These are phyloP conservation scores for Macrosteles quadrilineatus DNA, from an alignment of 1,140 invertebrate species.

Conservation along the genomic window DNA sequence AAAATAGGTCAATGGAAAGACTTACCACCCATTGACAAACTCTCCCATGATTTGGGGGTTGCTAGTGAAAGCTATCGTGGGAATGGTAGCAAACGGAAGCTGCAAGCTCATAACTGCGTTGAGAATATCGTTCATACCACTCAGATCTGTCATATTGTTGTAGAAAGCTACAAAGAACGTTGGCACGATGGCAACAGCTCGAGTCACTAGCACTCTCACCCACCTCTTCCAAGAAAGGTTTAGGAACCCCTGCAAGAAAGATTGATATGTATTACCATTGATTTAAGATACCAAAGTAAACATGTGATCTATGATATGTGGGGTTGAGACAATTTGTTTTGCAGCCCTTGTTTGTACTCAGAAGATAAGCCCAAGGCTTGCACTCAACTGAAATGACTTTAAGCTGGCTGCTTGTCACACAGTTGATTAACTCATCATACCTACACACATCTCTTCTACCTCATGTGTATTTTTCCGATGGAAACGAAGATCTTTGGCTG, in stretches of 20 bases:
- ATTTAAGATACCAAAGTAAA: too few species aligned
- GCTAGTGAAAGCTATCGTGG: slow-evolving; percentile 86
- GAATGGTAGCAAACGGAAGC: slow-evolving; percentile 80
- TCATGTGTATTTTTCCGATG: too few species aligned
- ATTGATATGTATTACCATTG: slow-evolving; percentile 27
- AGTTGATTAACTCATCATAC: too few species aligned
- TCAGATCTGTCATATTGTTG: slow-evolving; percentile 72
- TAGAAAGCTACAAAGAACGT: slow-evolving; percentile 81
- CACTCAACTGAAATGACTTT: not conserved
- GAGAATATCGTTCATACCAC: slow-evolving; percentile 85
- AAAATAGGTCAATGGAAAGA: slow-evolving; percentile 29
- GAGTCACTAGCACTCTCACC: slow-evolving; percentile 85
- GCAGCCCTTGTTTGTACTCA: not conserved
- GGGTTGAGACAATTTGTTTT: not conserved
- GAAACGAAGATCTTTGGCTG: too few species aligned
- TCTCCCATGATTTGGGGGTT: slow-evolving; percentile 80
- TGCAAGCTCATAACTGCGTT: slow-evolving; percentile 90
- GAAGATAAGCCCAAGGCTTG: not conserved
- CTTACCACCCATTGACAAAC: slow-evolving; percentile 74
- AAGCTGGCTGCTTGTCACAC: too few species aligned
- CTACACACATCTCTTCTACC: too few species aligned
- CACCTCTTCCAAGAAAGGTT: slow-evolving; percentile 86
- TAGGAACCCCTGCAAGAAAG: slow-evolving; percentile 71
- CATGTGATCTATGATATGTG: not conserved
- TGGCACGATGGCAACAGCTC: slow-evolving; percentile 85